Percentiles rank a stretch among this genome's conserved stretches.
phyloP scores from a whole-genome alignment of 2,888 invertebrate genomes.

The Patella pellucida region DNA sequence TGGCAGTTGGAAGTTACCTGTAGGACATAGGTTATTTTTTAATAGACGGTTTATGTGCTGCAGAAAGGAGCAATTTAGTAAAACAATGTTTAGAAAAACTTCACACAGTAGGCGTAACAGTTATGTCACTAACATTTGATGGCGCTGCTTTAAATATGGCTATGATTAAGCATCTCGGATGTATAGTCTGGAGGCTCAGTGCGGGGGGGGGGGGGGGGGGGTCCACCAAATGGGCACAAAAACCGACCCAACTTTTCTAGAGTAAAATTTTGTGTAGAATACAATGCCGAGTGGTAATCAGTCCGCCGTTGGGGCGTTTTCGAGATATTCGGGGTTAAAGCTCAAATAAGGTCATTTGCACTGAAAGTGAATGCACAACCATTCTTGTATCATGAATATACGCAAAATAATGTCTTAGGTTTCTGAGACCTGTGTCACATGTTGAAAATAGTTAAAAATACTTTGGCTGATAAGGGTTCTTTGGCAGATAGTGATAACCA shows the following conservation, averaged over 20 bases:
- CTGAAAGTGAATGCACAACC: no score
- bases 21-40: slow-evolving; percentile 15
- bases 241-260: no score
- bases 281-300: no score
- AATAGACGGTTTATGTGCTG: neutral
- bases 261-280: no score
- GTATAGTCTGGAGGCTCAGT: no score
- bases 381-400: no score
- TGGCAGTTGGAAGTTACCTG: slow-evolving; percentile 4
- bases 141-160: slow-evolving; percentile 6
- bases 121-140: slow-evolving; percentile 8
- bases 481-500: no score
- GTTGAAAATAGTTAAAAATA: slow-evolving; percentile 7
- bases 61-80: neutral
- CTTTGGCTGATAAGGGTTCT: neutral
- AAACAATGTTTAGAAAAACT: slow-evolving; percentile 5
- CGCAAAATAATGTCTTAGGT: neutral
- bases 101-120: neutral
- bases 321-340: no score
- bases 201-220: no score
- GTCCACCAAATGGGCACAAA: no score
- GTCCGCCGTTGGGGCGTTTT: no score
- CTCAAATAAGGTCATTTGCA: no score
- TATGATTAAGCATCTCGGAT: neutral
- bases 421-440: slow-evolving; percentile 8